Evolutionary conservation across 1,140 invertebrate genomes (phyloP).

Genomic region (Aphaenogaster rudis): DNA sequence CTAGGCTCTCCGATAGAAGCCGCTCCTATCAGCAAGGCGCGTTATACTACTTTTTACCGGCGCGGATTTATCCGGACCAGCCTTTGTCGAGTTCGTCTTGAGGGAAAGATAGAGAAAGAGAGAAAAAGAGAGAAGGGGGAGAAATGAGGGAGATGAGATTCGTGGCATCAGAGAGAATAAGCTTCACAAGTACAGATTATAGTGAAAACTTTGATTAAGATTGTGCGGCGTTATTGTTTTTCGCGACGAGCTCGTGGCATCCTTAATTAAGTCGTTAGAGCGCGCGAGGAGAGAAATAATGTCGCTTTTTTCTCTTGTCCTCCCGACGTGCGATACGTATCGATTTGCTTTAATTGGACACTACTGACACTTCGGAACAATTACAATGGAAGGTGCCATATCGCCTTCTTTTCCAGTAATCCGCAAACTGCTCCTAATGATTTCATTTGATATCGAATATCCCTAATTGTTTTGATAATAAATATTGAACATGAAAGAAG

Average conservation of each 20-base stretch:
- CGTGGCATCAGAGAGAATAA: constrained; percentile 39
- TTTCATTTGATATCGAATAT: constrained; percentile 6
- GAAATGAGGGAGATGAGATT: not conserved
- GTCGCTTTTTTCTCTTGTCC: not conserved
- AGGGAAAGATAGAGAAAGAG: not conserved
- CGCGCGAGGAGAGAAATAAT: not conserved
- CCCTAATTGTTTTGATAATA: not conserved
- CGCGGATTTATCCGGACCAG: constrained; percentile 63
- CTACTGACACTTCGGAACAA: constrained; percentile 4
- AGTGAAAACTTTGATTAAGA: constrained; percentile 68
- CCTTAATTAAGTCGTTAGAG: constrained; percentile 60
- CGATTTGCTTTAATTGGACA: constrained; percentile 53
- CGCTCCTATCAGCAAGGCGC: constrained; percentile 63
- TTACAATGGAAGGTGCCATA: constrained; percentile 19
- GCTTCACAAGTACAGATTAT: constrained; percentile 57
- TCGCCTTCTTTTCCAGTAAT: constrained; percentile 30
- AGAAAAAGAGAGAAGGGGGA: not conserved
- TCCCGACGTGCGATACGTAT: constrained; percentile 11
- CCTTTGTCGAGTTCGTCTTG: constrained; percentile 33
- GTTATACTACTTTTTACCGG: constrained; percentile 71
- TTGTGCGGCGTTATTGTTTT: constrained; percentile 63
- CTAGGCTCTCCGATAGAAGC: constrained; percentile 50
- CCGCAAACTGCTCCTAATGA: constrained; percentile 23
- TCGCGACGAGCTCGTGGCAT: constrained; percentile 32
- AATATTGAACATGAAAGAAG: not conserved